Evolutionary conservation across 2,888 invertebrate species (phyloP).

Genomic region (Pandemis corylana): DNA sequence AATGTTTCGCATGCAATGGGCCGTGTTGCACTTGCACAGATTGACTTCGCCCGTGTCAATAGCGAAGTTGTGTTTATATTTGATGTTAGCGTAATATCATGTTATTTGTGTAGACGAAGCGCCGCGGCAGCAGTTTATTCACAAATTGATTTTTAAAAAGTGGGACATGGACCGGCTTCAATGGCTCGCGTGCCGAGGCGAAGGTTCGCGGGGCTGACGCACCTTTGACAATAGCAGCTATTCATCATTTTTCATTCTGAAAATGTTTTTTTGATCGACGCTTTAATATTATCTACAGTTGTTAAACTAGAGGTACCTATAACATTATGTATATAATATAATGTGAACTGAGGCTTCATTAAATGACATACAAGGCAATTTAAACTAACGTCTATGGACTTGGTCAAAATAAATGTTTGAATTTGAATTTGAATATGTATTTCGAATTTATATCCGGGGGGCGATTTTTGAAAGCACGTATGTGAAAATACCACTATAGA

Average conservation of each 20-base stretch:
- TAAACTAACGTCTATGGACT: too few species aligned
- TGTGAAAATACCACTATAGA: too few species aligned
- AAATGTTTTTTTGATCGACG: constrained; percentile 13
- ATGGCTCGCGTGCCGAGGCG: not conserved
- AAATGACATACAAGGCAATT: too few species aligned
- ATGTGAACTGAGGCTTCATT: too few species aligned
- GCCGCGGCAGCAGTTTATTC: not conserved
- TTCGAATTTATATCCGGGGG: too few species aligned
- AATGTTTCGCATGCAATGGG: constrained; percentile 15
- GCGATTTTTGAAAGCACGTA: too few species aligned
- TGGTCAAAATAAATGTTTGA: too few species aligned
- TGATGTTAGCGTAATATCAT: not conserved
- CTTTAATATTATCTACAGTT: not conserved
- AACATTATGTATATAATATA: too few species aligned
- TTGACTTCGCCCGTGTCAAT: not conserved
- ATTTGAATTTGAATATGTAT: too few species aligned
- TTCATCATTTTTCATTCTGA: constrained; percentile 20
- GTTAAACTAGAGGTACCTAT: not conserved
- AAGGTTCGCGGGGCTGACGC: constrained; percentile 16
- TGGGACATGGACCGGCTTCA: constrained; percentile 5
- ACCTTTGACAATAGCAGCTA: constrained; percentile 7
- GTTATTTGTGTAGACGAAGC: not conserved
- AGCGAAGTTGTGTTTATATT: not conserved
- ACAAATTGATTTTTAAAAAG: constrained; percentile 12
- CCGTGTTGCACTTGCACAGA: not conserved